phyloP scores from a whole-genome alignment of 2,888 invertebrate species.

The Teinopalpus imperialis region DNA sequence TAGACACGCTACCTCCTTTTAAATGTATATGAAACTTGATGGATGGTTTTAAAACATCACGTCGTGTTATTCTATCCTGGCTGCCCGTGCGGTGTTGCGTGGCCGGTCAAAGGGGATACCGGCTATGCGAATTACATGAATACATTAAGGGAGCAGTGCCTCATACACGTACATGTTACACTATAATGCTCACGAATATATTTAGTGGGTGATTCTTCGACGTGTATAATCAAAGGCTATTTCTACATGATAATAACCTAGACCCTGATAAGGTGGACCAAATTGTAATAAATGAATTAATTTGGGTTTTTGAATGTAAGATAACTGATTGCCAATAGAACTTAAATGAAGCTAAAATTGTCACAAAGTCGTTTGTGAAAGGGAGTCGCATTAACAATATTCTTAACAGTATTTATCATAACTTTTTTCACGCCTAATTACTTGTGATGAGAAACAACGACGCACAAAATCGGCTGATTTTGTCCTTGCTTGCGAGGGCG shows the following conservation, averaged over 20 bases:
- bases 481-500: conserved; percentile 63
- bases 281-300: too few species aligned
- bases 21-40: conserved; percentile 79
- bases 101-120: conserved; percentile 81
- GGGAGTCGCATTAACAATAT: conserved; percentile 11
- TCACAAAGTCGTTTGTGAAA: conserved; percentile 3
- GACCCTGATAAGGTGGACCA: not conserved
- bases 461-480: conserved; percentile 73
- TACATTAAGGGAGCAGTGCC: conserved; percentile 78
- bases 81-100: conserved; percentile 77
- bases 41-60: conserved; percentile 81
- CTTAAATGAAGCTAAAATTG: conserved; percentile 1
- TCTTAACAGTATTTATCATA: conserved; percentile 44
- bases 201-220: conserved; percentile 75
- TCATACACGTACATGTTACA: conserved; percentile 70
- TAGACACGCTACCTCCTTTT: conserved; percentile 65
- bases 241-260: conserved; percentile 37
- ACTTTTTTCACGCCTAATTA: conserved; percentile 70
- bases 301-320: too few species aligned
- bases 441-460: conserved; percentile 68
- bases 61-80: conserved; percentile 78
- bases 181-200: conserved; percentile 80
- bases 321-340: too few species aligned
- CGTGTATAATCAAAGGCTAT: conserved; percentile 60
- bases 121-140: conserved; percentile 82